These are phyloP conservation scores for Nomada flava DNA, from an alignment of 2,888 invertebrate species.

Conservation along the genomic window DNA sequence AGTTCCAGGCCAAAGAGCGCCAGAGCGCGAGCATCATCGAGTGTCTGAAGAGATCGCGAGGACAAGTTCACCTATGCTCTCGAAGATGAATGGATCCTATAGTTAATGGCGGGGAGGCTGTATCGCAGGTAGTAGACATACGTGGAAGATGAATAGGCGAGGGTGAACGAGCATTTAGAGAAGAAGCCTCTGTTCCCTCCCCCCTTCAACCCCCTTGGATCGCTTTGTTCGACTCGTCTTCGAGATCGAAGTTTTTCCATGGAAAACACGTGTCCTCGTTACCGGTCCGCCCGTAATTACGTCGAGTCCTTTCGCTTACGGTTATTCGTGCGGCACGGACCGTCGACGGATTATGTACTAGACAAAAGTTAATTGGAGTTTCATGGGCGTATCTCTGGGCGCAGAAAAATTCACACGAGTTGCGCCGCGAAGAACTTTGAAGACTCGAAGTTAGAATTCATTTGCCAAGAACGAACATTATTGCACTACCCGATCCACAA, in stretches of 20 bases:
- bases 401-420: too few relatives aligned
- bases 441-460: too few relatives aligned
- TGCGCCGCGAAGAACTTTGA: too few relatives aligned
- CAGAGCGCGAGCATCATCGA: conserved; percentile 60
- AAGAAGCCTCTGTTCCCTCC: conserved; percentile 64
- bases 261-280: conserved; percentile 55
- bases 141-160: conserved; percentile 67
- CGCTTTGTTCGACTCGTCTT: conserved; percentile 52
- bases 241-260: conserved; percentile 54
- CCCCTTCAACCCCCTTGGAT: conserved; percentile 17
- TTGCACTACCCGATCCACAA: too few relatives aligned
- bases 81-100: conserved; percentile 70
- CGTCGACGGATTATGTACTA: not conserved
- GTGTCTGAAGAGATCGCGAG: conserved; percentile 65
- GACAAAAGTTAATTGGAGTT: too few relatives aligned
- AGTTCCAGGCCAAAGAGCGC: conserved; percentile 58
- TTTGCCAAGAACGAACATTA: too few relatives aligned
- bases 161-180: conserved; percentile 69
- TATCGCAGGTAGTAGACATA: conserved; percentile 72
- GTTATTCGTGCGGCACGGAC: not conserved
- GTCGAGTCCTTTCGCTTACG: not conserved
- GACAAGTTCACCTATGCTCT: conserved; percentile 70
- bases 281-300: conserved; percentile 46
- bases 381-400: too few relatives aligned
- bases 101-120: conserved; percentile 64